These are phyloP conservation scores for Lerema accius DNA, from an alignment of 1,140 invertebrate genomes.

Conservation along the genomic window DNA sequence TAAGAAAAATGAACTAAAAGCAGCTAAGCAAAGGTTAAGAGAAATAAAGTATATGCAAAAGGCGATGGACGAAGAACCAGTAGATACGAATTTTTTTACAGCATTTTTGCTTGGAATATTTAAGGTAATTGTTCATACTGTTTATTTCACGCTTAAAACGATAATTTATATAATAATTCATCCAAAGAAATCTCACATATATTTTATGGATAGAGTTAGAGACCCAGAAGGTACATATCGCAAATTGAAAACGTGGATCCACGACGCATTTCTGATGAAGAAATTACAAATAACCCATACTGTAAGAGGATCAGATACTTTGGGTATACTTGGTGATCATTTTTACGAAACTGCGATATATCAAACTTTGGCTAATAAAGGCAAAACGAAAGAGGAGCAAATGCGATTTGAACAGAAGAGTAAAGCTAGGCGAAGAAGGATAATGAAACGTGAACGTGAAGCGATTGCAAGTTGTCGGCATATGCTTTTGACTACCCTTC, in stretches of 20 bases:
- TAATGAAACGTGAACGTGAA: slow-evolving; percentile 41
- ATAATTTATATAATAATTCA: slow-evolving; percentile 38
- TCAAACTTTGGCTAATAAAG: slow-evolving; percentile 45
- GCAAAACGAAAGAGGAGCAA: slow-evolving; percentile 46
- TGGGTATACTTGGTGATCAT: slow-evolving; percentile 49
- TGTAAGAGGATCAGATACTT: slow-evolving; percentile 42
- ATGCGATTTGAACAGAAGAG: slow-evolving; percentile 37
- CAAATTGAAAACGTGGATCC: slow-evolving; percentile 37
- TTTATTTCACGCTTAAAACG: slow-evolving; percentile 27
- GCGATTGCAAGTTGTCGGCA: slow-evolving; percentile 54
- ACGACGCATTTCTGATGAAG: slow-evolving; percentile 26
- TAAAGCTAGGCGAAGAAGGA: slow-evolving; percentile 45
- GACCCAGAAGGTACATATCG: slow-evolving; percentile 39
- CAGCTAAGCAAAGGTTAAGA: slow-evolving; percentile 28
- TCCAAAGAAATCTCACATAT: slow-evolving; percentile 44
- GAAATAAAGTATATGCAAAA: slow-evolving; percentile 34
- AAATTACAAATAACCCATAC: slow-evolving; percentile 43
- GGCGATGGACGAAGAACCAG: slow-evolving; percentile 34
- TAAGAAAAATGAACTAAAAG: slow-evolving; percentile 32
- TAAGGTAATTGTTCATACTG: slow-evolving; percentile 36
- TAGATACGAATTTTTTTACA: slow-evolving; percentile 42
- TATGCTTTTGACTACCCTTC: slow-evolving; percentile 50
- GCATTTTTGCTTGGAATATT: slow-evolving; percentile 43
- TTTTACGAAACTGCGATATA: slow-evolving; percentile 44
- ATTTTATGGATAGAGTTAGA: slow-evolving; percentile 37